Conservation (phyloP, 2,797 vertebrate genomes). For the Bovichtus variegatus region DNA sequence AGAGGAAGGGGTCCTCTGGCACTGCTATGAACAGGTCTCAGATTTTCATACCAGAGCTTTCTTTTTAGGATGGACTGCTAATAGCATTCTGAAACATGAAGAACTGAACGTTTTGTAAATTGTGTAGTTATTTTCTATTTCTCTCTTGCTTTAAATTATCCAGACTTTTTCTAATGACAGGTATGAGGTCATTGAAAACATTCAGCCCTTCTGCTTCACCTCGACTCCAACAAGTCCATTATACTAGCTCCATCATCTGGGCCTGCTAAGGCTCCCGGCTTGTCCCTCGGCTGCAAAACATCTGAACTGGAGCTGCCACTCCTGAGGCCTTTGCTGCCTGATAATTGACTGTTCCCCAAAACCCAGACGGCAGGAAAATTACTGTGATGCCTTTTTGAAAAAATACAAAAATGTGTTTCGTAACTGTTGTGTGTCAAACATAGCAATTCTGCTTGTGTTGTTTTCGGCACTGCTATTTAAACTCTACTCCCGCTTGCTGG, state of each 20-base stretch:
- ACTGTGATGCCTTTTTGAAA: conserved; percentile 50
- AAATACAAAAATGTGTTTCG: conserved; percentile 69
- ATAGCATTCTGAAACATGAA: not conserved
- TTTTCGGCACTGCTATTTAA: conserved; percentile 65
- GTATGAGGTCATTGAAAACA: conserved; percentile 22
- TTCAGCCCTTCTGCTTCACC: not conserved
- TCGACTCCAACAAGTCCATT: not conserved
- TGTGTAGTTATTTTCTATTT: not conserved
- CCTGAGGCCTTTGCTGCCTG: conserved; percentile 42
- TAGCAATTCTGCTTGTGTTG: conserved; percentile 48
- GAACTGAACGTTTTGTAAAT: not conserved
- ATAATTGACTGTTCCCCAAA: conserved; percentile 59
- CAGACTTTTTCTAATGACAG: conserved; percentile 1
- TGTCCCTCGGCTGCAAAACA: conserved; percentile 22
- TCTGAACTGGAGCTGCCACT: conserved; percentile 36
- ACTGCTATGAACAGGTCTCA: not conserved
- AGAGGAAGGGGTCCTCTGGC: too few species aligned
- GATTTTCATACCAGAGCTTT: not conserved
- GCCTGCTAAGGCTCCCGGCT: conserved; percentile 2
- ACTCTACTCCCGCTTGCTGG: conserved; percentile 42
- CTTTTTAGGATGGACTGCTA: not conserved
- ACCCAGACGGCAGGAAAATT: conserved; percentile 61
- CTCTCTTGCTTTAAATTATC: not conserved
- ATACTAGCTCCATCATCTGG: not conserved
- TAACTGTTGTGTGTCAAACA: conserved; percentile 67